Evolutionary conservation across 2,888 invertebrate species (phyloP), one percentile per base, ranked within the genome.

Genomic region (Rotaria magnacalcarata): DNA sequence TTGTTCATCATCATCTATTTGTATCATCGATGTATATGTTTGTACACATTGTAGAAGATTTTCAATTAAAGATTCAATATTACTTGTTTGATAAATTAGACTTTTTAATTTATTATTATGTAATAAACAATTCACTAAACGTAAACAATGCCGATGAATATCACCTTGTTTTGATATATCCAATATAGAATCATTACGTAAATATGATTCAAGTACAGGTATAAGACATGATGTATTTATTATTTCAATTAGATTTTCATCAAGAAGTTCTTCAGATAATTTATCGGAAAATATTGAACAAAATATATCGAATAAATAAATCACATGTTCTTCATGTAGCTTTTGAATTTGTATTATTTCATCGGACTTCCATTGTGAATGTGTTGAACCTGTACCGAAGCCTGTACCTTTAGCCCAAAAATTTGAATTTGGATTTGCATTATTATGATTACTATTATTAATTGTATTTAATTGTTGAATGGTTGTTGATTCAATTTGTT

Each of bases 381-480:
- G 95, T 21, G 96, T 97, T 43, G 96, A 96, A 47, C 97, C 97
- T 0, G 96, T 96, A 85, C 97, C 97, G 91, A 96, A 97, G 2
- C 97, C 97, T 5, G 97, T 97, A 80, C 96, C 96, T 91, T 97
- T 96, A 0, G 96, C 96, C 96, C 96, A 96, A 91, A 96, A 91
- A 67, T 34, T 67, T 34, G 67, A 5, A 67, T 67, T 67, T 27
- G 27, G 5, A 67, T 67, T 67, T 34, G 67, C 0, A 34, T 67
- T 27, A 34, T 34, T 67, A 19, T 16, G 34, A 67, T 67, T 67
- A 67, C 7, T 67, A 19, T 67, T 67, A 34, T 67, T 67, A 34
- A 67, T 67, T 27, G 67, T 67, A 67, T 67, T 67, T 34, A 67
- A 67, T 34, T 67, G 67, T 67, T 67, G 67, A 14, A 67, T 67